Base-by-base conservation (phyloP, 2,113 vertebrate species). In the Danionella cerebrum region DNA sequence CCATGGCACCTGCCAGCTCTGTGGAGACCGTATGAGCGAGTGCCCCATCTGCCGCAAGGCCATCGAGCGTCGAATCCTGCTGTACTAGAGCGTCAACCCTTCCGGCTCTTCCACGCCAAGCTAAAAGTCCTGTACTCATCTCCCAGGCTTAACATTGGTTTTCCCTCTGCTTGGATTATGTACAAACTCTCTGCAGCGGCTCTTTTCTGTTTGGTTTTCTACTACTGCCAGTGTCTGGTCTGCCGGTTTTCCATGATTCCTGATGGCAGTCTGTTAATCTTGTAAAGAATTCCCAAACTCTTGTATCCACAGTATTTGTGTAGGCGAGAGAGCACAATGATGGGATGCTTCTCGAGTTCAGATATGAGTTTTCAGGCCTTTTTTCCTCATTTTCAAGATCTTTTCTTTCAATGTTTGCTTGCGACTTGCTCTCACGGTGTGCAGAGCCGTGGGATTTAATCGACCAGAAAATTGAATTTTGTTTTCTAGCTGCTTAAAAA, bases 21-120 rank as follows among this genome's bases (percentile, higher is more conserved):
- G 96, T 4, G 96, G 96, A 57, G 96, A 99, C 85, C 85, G 96
- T 53, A 99, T 99, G 96, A 99, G 96, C 72, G 96, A 99, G 89
- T 99, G 96, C 54, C 96, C 96, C 51, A 99, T 99, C 74, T 99
- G 96, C 84, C 94, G 96, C 82, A 99, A 99, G 83, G 94, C 93
- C 55, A 99, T 99, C 36, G 96, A 99, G 70, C 90, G 95, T 69
- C 94, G 96, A 79, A 98, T 98, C 83, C 91, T 98, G 76, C 86
- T 99, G 69, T 99, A 99, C 82, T 98, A 84, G 89, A 70, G 13
- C 6, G 18, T 4, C 16, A 4, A 54, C 66, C 33, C 2, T 18
- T 53, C 44, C 44, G 57, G 39, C 55, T 64, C 45, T 52, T 38
- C 29, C 51, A n/a, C 18, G 14, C 50, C 55, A 55, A 73, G 58